Evolutionary conservation across 2,797 vertebrate species (phyloP).

Genomic region (Aphelocoma californica): DNA sequence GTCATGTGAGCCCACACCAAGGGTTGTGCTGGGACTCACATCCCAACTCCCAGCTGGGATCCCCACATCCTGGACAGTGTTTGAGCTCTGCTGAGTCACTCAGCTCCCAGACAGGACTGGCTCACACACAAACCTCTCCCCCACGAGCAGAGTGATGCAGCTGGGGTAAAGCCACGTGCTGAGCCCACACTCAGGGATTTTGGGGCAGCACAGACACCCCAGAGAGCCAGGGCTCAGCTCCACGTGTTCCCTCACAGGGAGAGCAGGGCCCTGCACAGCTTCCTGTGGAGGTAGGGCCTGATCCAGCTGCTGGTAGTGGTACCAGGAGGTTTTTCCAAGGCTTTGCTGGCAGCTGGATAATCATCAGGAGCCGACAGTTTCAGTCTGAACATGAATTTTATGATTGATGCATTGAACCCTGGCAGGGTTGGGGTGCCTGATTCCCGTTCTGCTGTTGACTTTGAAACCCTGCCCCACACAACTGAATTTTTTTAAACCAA

Average conservation of each 20-base stretch:
- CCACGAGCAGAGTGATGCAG: not conserved
- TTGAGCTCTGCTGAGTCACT: conserved; percentile 2
- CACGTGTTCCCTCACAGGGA: not conserved
- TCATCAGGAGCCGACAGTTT: not conserved
- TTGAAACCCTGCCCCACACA: not conserved
- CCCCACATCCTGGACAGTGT: not conserved
- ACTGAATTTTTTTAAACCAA: not conserved
- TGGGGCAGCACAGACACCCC: not conserved
- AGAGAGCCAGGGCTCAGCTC: not conserved
- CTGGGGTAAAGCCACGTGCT: not conserved
- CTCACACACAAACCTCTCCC: not conserved
- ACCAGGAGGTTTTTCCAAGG: not conserved
- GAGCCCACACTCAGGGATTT: not conserved
- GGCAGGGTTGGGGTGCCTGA: not conserved
- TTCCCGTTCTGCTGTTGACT: not conserved
- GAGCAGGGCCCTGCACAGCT: not conserved
- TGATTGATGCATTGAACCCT: not conserved
- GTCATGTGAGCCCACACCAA: not conserved
- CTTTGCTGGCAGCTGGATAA: not conserved
- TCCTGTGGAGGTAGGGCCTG: not conserved
- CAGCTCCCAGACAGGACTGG: not conserved
- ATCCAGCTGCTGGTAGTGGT: not conserved
- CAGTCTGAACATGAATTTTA: not conserved
- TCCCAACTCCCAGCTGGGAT: not conserved
- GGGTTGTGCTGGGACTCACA: not conserved